phyloP scores from a whole-genome alignment of 2,888 invertebrate species.

The Bimastos eiseni region DNA sequence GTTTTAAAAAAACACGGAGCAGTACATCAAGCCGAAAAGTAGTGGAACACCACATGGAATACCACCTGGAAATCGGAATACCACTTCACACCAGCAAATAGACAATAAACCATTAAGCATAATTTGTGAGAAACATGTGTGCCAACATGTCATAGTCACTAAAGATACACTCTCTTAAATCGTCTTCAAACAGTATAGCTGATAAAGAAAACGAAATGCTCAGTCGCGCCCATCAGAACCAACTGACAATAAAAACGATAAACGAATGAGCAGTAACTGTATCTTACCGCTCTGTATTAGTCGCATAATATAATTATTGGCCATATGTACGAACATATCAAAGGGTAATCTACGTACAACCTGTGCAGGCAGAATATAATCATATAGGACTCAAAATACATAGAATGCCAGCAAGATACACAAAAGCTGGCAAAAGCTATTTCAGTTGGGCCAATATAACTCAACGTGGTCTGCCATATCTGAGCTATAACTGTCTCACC shows the following conservation, averaged over 20 bases:
- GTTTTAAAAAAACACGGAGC: background rate
- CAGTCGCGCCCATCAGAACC: background rate
- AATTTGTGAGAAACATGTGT: background rate
- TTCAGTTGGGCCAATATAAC: background rate
- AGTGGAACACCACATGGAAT: background rate
- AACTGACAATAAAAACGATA: background rate
- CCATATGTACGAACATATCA: background rate
- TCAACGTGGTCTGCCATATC: background rate
- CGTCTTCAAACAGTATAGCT: background rate
- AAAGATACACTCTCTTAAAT: background rate
- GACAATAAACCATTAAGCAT: background rate
- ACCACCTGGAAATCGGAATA: no score
- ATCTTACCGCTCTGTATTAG: background rate
- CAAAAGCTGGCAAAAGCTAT: background rate
- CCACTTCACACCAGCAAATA: background rate
- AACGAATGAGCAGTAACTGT: no score
- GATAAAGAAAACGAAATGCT: background rate
- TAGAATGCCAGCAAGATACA: background rate
- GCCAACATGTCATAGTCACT: background rate
- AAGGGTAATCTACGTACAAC: background rate
- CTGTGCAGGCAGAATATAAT: background rate
- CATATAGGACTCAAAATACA: background rate
- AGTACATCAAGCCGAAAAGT: background rate
- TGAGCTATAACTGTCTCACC: background rate
- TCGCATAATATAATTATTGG: background rate